Base-by-base conservation (phyloP, 1,140 invertebrate genomes). In the Drusus annulatus region DNA sequence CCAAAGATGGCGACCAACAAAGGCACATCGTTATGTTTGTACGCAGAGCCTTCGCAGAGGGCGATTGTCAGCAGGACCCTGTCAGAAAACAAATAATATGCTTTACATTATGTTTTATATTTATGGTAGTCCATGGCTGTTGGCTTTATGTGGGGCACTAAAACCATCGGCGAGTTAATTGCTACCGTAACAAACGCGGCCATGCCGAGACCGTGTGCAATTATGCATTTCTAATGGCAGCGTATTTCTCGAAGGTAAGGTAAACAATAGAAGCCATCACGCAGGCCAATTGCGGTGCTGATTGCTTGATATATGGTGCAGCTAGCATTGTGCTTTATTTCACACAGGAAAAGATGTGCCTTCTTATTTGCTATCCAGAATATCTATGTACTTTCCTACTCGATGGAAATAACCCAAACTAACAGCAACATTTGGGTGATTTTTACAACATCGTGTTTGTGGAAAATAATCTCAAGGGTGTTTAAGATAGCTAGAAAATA, bases 101-200 rank as follows among this genome's bases (percentile, higher is more conserved):
- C 36, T 45, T 45, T 45, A 45, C 13, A 45, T 13, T 45, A 45
- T 45, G 10, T 45, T 45, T n/a, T n/a, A n/a, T n/a, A 45, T 45
- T 45, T 45, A 45, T 45, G 36, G 36, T 45, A 45, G 36, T 45
- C 36, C 36, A 45, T 45, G 10, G 36, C 36, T 45, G 36, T 2
- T 10, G 36, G 8, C n/a, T 50, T 69, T 36, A 25, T 50, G 19
- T 2, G 8, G 45, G 69, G 50, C 45, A 23, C 45, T 52, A 73
- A 52, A 73, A 73, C 69, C 23, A 52, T 52, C 69, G 36, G 52
- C 19, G 25, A 23, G 69, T 73, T 73, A 73, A 73, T 73, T 73
- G 69, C 69, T 73, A 73, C 69, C 69, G 69, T 73, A 17, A 17
- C 21, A 52, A 73, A 73, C 19, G 50, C 45, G 23, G 69, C 63